Conservation (phyloP, 2,113 vertebrate species). For the Nibea coibor region DNA sequence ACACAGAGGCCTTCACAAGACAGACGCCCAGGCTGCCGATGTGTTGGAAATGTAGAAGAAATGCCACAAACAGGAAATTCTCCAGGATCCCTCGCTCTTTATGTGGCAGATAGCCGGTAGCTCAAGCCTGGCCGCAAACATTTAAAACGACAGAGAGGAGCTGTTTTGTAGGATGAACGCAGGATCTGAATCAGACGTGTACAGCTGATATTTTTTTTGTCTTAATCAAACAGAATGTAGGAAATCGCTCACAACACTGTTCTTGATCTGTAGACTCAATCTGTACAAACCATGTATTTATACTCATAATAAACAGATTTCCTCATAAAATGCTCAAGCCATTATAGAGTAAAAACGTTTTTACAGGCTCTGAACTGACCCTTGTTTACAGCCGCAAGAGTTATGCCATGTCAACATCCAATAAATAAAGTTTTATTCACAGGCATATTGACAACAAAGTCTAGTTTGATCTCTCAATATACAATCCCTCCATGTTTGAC, state of each 20-base stretch:
- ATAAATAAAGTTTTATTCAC: slow-evolving; percentile 13
- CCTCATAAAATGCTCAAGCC: neutral
- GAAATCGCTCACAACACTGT: neutral
- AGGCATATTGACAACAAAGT: slow-evolving; percentile 6
- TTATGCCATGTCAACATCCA: neutral
- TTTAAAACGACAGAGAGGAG: slow-evolving; percentile 58
- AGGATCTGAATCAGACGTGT: slow-evolving; percentile 48
- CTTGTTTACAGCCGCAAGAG: neutral
- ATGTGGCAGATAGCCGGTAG: slow-evolving; percentile 59
- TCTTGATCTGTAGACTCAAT: neutral
- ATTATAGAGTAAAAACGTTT: too few relatives aligned
- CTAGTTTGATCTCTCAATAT: slow-evolving; percentile 13
- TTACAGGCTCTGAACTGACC: neutral
- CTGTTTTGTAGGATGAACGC: slow-evolving; percentile 40
- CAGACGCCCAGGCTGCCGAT: slow-evolving; percentile 38
- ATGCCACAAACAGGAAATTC: slow-evolving; percentile 73
- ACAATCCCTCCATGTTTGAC: slow-evolving; percentile 21
- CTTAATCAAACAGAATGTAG: neutral
- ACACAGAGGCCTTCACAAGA: slow-evolving; percentile 17
- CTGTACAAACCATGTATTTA: neutral
- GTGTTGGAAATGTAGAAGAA: slow-evolving; percentile 39
- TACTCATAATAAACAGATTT: neutral
- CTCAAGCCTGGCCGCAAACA: slow-evolving; percentile 58
- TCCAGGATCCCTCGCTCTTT: slow-evolving; percentile 57
- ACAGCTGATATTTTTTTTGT: slow-evolving; percentile 20